Conservation (phyloP, 2,113 vertebrate genomes). For the Sorex araneus region DNA sequence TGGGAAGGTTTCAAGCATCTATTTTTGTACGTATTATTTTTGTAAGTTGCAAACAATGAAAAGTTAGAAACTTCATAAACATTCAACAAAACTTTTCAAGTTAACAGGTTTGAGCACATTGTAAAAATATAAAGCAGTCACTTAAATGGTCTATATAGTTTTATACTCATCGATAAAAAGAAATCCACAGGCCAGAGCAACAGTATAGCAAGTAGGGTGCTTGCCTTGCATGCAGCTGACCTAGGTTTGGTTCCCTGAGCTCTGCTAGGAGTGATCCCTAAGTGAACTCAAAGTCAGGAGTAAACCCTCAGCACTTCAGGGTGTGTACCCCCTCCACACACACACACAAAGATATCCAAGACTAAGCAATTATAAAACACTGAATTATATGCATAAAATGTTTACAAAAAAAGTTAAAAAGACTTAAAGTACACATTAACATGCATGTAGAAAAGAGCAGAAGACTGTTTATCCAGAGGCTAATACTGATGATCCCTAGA, state of each 20-base stretch:
- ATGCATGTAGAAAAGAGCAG: neutral
- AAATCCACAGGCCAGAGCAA: neutral
- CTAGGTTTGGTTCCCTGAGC: too few relatives aligned
- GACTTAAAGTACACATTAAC: neutral
- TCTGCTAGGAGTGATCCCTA: too few relatives aligned
- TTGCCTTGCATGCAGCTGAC: too few relatives aligned
- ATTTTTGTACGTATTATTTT: constrained; percentile 45
- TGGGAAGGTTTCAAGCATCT: constrained; percentile 5
- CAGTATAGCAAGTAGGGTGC: too few relatives aligned
- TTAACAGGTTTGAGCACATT: neutral
- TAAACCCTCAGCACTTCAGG: too few relatives aligned
- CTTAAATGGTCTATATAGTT: neutral
- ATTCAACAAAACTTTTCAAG: constrained; percentile 26
- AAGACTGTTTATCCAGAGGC: constrained; percentile 44
- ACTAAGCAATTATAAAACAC: constrained; percentile 37
- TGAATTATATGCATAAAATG: neutral
- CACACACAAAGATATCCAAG: neutral
- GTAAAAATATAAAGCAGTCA: constrained; percentile 48
- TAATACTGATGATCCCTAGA: neutral
- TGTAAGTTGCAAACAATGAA: neutral
- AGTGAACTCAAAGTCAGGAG: too few relatives aligned
- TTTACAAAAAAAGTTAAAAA: neutral
- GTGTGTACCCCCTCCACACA: too few relatives aligned
- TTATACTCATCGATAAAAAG: neutral
- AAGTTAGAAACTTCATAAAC: neutral